phyloP scores from a whole-genome alignment of 53 echinoderm and acorn worm genomes.

The Pentamera pediparva region DNA sequence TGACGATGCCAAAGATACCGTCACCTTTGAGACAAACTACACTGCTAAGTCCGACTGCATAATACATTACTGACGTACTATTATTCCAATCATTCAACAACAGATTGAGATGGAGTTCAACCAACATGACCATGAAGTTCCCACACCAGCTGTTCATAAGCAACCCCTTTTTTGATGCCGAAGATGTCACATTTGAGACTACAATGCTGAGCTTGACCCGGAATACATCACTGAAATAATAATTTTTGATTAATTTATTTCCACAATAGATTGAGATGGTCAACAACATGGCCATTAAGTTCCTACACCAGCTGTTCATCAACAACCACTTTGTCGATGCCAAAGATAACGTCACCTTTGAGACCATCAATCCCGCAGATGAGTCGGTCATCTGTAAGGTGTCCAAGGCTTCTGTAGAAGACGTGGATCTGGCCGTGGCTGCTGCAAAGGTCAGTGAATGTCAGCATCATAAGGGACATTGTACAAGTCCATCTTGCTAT shows the following conservation, averaged over 20 bases:
- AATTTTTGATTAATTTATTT: too few relatives aligned
- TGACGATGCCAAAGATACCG: constrained; percentile 74
- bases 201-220: too few relatives aligned
- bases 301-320: constrained; percentile 93
- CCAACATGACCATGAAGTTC: constrained; percentile 84
- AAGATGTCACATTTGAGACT: too few relatives aligned
- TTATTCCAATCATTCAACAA: too few relatives aligned
- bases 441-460: constrained; percentile 72
- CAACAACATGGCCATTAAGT: constrained; percentile 83
- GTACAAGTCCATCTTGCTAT: too few relatives aligned
- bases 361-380: constrained; percentile 88
- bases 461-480: too few relatives aligned
- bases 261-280: constrained; percentile 79
- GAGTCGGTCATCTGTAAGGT: constrained; percentile 93
- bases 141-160: constrained; percentile 96
- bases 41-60: too few relatives aligned
- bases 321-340: constrained; percentile 94
- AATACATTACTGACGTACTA: too few relatives aligned
- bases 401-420: constrained; percentile 74
- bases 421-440: constrained; percentile 71
- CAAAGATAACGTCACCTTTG: constrained; percentile 66
- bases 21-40: constrained; percentile 84
- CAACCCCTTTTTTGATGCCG: constrained; percentile 85
- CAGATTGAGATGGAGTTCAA: constrained; percentile 96
- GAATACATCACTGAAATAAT: too few relatives aligned